Base-by-base conservation (phyloP, 2,113 vertebrate species). In the Ceyx margarethae region DNA sequence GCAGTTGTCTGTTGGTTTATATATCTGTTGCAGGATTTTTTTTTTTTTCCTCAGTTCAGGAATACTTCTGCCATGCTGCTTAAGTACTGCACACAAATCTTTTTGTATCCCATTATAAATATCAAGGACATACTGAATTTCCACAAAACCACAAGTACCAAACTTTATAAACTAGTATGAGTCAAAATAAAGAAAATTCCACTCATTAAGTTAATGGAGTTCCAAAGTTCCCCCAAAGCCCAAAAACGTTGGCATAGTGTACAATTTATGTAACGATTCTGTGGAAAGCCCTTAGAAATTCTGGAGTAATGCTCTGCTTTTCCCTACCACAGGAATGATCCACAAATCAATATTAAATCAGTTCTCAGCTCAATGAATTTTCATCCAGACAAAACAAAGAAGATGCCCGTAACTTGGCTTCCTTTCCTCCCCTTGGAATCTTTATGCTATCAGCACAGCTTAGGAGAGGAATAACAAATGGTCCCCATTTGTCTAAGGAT, bases 181-280 rank as follows among this genome's bases (percentile, higher is more conserved):
- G 54, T 91, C 80, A 89, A 95, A 73, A 42, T 53, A 81, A 89
- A 85, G 72, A 56, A 82, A 91, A 93, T 87, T 84, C 85, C 81
- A 88, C 43, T 79, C 28, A 0, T 93, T 91, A 90, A 0, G 4
- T 71, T 90, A 86, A 84, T 51, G 31, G 62, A 93, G 81, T 87
- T 92, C 74, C 81, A 89, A 92, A 87, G 71, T 76, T 61, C 37
- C 85, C 66, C 85, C 37, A 86, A 74, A 88, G 81, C 76, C 76
- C 88, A 94, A 85, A 93, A 94, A 89, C 1, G 0, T 18, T 96
- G 96, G 91, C 84, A 84, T 35, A n/a, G 28, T 40, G 46, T 19
- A 42, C 28, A 58, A 13, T 87, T 93, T 90, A 66, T 79, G 33
- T 66, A 94, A 94, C 0, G 0, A 61, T 37, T 20, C 83, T 46